These are phyloP conservation scores for Sphyrna mokarran DNA, from an alignment of 2,113 vertebrate genomes.

Conservation along the genomic window DNA sequence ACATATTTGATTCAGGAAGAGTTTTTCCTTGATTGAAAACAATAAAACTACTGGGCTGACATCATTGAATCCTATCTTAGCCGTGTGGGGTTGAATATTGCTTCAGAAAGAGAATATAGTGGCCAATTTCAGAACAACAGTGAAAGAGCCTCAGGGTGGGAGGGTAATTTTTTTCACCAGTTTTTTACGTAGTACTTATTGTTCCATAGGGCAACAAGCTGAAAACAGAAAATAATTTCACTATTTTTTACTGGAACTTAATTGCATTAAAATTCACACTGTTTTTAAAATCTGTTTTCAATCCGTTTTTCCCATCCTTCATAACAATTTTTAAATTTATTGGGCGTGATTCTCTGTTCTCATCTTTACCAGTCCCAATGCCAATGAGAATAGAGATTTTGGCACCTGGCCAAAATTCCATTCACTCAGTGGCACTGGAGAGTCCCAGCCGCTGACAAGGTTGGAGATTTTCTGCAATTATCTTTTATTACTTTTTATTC, in stretches of 20 bases:
- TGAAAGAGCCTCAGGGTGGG: neutral
- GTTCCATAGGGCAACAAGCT: neutral
- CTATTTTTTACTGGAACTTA: neutral
- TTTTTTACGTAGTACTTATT: neutral
- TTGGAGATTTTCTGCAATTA: neutral
- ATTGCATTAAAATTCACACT: neutral
- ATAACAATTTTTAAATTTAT: neutral
- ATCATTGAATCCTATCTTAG: neutral
- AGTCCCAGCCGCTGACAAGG: too few relatives aligned
- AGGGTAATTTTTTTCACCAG: neutral
- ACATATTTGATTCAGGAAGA: neutral
- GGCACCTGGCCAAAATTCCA: too few relatives aligned
- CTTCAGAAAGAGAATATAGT: neutral
- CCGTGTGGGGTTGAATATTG: neutral
- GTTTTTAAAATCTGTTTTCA: neutral
- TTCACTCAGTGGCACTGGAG: too few relatives aligned
- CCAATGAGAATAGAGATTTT: too few relatives aligned
- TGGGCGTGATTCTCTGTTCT: too few relatives aligned
- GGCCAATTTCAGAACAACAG: neutral
- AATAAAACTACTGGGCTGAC: neutral
- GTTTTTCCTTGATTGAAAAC: neutral
- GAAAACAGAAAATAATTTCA: neutral
- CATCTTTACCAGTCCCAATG: too few relatives aligned
- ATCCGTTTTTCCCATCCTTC: neutral
- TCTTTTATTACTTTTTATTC: neutral